Percentiles rank a stretch among this genome's conserved stretches.
Evolutionary conservation across 2,888 invertebrate species (phyloP).

Genomic region (Linnaemya tessellans): DNA sequence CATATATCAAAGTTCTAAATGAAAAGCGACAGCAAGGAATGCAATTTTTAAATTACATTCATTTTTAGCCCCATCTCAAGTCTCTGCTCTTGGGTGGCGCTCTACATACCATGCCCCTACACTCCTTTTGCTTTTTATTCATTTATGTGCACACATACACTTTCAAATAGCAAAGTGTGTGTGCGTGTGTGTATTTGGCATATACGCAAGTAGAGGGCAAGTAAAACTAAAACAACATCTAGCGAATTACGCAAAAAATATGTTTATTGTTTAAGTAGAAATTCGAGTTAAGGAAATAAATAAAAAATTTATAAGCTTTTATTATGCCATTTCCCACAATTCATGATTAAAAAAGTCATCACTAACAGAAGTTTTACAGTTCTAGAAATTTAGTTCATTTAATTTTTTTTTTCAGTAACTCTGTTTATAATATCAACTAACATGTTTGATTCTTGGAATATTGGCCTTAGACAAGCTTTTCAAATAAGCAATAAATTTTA

Average conservation of each 20-base stretch:
- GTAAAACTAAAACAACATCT: slow-evolving; percentile 30
- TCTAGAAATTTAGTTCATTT: too few relatives aligned
- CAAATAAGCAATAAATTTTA: slow-evolving; percentile 6
- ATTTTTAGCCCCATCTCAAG: slow-evolving; percentile 59
- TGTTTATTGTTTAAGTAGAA: slow-evolving; percentile 61
- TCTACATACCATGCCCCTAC: background rate
- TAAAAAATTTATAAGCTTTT: slow-evolving; percentile 66
- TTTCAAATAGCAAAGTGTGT: slow-evolving; percentile 11
- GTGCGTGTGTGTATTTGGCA: too few relatives aligned
- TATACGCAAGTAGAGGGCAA: too few relatives aligned
- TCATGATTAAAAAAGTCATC: too few relatives aligned
- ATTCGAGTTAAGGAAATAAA: slow-evolving; percentile 61
- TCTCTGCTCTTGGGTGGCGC: background rate
- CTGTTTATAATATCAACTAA: background rate
- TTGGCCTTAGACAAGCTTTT: background rate
- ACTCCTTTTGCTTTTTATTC: background rate
- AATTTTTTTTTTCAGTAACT: background rate
- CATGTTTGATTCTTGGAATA: background rate
- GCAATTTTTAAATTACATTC: slow-evolving; percentile 82
- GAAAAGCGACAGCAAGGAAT: slow-evolving; percentile 80
- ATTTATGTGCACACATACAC: background rate
- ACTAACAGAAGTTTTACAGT: too few relatives aligned
- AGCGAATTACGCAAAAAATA: slow-evolving; percentile 52
- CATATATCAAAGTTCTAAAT: slow-evolving; percentile 80
- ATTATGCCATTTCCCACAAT: slow-evolving; percentile 65